phyloP scores from a whole-genome alignment of 2,888 invertebrate genomes.

The Tetramorium bicarinatum region DNA sequence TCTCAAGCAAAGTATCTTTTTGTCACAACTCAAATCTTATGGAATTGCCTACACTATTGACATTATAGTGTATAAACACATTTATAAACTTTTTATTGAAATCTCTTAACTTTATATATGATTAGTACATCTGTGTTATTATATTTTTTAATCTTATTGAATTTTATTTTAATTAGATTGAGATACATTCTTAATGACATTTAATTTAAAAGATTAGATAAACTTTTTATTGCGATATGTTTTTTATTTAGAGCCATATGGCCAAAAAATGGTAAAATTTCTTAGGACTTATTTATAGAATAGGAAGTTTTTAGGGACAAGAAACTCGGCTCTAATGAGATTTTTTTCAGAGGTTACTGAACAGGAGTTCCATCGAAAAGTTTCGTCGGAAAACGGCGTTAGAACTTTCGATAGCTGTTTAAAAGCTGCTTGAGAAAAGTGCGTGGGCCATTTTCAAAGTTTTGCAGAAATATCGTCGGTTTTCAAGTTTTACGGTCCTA shows the following conservation, averaged over 20 bases:
- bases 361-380: slow-evolving; percentile 58
- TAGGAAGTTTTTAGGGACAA: slow-evolving; percentile 1
- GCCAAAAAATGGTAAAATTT: background rate
- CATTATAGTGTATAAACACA: background rate
- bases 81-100: slow-evolving; percentile 4
- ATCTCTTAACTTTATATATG: background rate
- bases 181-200: slow-evolving; percentile 3
- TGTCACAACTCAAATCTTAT: background rate
- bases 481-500: background rate
- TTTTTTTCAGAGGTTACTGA: slow-evolving; percentile 13
- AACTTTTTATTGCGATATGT: background rate
- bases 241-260: background rate
- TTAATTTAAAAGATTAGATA: background rate
- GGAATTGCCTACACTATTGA: background rate
- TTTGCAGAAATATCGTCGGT: slow-evolving; percentile 8
- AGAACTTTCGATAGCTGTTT: slow-evolving; percentile 47
- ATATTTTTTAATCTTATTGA: background rate
- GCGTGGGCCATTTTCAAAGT: slow-evolving; percentile 15
- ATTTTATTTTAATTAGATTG: background rate
- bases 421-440: slow-evolving; percentile 41
- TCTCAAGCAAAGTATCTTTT: background rate
- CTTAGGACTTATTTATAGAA: background rate
- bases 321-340: slow-evolving; percentile 4
- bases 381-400: slow-evolving; percentile 54
- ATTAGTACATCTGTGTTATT: background rate